Evolutionary conservation across 2,888 invertebrate genomes (phyloP).

Genomic region (Gastracanthus pulcherrimus): DNA sequence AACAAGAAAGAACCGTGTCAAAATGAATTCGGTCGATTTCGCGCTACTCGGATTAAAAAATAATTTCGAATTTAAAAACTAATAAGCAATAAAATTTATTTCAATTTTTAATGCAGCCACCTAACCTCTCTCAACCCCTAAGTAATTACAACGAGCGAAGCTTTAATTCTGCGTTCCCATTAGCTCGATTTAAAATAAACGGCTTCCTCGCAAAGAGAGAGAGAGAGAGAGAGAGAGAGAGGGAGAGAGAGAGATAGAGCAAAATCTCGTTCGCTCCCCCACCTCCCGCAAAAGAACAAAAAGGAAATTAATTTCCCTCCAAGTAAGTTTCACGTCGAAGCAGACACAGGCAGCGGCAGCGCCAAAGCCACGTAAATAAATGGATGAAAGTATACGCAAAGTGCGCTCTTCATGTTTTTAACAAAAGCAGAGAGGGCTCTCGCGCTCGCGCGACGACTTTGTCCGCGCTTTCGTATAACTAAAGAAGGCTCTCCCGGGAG

Average conservation of each 20-base stretch:
- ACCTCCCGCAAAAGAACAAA: not conserved
- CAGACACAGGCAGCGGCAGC: not conserved
- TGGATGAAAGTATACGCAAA: slow-evolving; percentile 8
- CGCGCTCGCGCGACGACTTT: not conserved
- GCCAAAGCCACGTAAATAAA: slow-evolving; percentile 17
- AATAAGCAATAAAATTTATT: too few species aligned
- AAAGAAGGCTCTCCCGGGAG: too few species aligned
- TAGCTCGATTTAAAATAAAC: slow-evolving; percentile 3
- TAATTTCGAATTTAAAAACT: too few species aligned
- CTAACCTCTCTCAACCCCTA: not conserved
- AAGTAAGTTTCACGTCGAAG: not conserved
- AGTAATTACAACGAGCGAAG: not conserved
- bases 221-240: not conserved
- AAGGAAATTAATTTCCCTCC: slow-evolving; percentile 30
- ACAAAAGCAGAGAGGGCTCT: not conserved
- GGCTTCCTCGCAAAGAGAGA: not conserved
- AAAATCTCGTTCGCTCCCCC: not conserved
- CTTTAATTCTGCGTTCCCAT: not conserved
- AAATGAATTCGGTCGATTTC: too few species aligned
- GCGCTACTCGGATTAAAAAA: too few species aligned
- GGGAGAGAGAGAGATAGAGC: too few species aligned
- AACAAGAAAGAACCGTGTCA: too few species aligned
- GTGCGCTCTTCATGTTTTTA: slow-evolving; percentile 25
- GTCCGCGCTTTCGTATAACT: slow-evolving; percentile 40
- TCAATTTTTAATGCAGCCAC: not conserved